Evolutionary conservation across 2,888 invertebrate genomes (phyloP).

Genomic region (Melieria omissa): DNA sequence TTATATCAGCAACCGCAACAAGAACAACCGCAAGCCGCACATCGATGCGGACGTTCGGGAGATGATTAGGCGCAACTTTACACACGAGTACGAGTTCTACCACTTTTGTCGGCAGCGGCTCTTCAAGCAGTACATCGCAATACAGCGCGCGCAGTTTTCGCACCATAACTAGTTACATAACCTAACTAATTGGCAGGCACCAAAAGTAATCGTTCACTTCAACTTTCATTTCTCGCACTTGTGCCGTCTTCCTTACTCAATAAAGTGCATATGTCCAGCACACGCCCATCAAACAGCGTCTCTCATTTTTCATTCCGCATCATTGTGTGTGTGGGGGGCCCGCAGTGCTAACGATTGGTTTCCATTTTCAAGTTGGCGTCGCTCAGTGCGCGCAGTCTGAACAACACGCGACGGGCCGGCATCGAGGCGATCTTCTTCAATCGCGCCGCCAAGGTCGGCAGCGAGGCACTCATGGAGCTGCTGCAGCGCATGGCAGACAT

Average conservation of each 20-base stretch:
- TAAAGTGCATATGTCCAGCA: no score
- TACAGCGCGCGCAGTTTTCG: no score
- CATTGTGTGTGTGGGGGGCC: no score
- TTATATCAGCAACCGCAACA: constrained; percentile 61
- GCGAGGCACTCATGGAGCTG: constrained; percentile 86
- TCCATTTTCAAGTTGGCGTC: constrained; percentile 63
- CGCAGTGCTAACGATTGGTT: background rate
- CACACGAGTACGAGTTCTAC: constrained; percentile 86
- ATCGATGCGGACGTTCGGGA: constrained; percentile 84
- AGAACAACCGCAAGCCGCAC: constrained; percentile 74
- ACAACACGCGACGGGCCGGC: constrained; percentile 70
- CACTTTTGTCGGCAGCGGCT: constrained; percentile 85
- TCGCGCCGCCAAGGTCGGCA: constrained; percentile 72
- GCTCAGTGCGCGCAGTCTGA: constrained; percentile 75
- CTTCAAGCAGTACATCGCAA: constrained; percentile 71
- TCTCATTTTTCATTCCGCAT: no score
- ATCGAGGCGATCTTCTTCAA: constrained; percentile 74
- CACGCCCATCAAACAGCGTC: no score
- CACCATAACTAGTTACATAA: no score
- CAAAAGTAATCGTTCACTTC: no score
- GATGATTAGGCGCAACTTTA: constrained; percentile 82
- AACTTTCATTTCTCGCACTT: no score
- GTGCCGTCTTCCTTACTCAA: no score
- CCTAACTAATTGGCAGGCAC: no score
- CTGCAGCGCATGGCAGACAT: constrained; percentile 65